Evolutionary conservation across 2,888 invertebrate species (phyloP).

Genomic region (Drosophila pseudotakahashii): DNA sequence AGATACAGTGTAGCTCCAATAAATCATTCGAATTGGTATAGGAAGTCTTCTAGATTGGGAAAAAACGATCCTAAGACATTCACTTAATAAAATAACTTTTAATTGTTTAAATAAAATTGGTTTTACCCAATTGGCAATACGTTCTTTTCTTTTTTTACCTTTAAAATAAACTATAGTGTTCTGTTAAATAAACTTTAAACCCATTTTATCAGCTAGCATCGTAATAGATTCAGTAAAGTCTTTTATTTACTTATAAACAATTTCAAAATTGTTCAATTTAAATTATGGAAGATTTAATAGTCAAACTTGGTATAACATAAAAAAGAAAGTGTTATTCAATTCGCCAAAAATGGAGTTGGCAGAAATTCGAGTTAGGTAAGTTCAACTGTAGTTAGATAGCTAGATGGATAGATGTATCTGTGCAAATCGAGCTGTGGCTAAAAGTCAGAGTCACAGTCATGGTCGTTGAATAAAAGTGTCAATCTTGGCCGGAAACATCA

Average conservation of each 20-base stretch:
- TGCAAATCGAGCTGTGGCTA: slow-evolving; percentile 35
- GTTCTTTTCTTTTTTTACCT: too few relatives aligned
- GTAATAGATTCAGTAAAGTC: too few relatives aligned
- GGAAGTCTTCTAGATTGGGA: too few relatives aligned
- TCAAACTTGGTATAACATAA: background rate
- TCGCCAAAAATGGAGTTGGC: background rate
- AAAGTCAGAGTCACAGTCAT: slow-evolving; percentile 75
- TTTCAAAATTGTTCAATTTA: too few relatives aligned
- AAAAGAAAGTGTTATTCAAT: background rate
- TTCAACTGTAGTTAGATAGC: slow-evolving; percentile 14
- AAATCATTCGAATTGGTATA: background rate
- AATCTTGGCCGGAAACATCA: slow-evolving; percentile 62
- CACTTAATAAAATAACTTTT: background rate
- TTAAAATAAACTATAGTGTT: too few relatives aligned
- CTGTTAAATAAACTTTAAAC: too few relatives aligned
- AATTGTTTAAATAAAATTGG: too few relatives aligned
- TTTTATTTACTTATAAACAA: too few relatives aligned
- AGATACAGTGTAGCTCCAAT: slow-evolving; percentile 15
- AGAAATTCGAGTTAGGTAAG: background rate
- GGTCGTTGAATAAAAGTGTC: slow-evolving; percentile 82
- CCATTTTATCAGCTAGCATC: too few relatives aligned
- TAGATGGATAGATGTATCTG: slow-evolving; percentile 12
- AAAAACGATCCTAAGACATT: background rate
- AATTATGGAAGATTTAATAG: too few relatives aligned
- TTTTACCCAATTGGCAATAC: too few relatives aligned